A percentile compares a stretch with the other conserved stretches of the same genome.
Conservation (phyloP, 2,113 vertebrate genomes). For the Myotis brandtii region DNA sequence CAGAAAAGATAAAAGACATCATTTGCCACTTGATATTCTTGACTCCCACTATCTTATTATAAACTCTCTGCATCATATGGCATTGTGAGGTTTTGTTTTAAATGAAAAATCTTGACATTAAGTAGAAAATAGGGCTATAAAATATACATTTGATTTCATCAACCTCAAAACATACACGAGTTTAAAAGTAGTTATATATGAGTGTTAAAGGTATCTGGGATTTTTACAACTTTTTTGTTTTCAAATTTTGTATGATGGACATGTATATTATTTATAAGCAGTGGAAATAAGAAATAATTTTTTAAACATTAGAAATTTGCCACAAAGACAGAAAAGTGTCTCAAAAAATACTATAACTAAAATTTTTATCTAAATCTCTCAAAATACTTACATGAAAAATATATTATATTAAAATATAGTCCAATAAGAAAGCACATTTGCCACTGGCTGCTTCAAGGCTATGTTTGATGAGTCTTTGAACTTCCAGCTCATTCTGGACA, state of each 20-base stretch:
- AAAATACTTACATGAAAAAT: not conserved
- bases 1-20: not conserved
- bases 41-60: not conserved
- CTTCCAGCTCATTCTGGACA: not conserved
- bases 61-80: not conserved
- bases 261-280: not conserved
- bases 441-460: not conserved
- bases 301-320: not conserved
- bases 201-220: not conserved
- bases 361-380: not conserved
- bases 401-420: not conserved
- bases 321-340: not conserved
- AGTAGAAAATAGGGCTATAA: not conserved
- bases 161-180: not conserved
- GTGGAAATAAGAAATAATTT: not conserved
- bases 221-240: not conserved
- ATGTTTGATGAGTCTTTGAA: not conserved
- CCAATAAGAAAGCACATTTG: not conserved
- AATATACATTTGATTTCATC: not conserved
- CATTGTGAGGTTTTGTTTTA: not conserved
- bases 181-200: not conserved
- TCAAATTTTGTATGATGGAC: not conserved
- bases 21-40: not conserved
- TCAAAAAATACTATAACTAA: not conserved
- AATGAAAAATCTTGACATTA: conserved; percentile 14